phyloP scores from a whole-genome alignment of 2,797 vertebrate species.

The Lerista edwardsae region DNA sequence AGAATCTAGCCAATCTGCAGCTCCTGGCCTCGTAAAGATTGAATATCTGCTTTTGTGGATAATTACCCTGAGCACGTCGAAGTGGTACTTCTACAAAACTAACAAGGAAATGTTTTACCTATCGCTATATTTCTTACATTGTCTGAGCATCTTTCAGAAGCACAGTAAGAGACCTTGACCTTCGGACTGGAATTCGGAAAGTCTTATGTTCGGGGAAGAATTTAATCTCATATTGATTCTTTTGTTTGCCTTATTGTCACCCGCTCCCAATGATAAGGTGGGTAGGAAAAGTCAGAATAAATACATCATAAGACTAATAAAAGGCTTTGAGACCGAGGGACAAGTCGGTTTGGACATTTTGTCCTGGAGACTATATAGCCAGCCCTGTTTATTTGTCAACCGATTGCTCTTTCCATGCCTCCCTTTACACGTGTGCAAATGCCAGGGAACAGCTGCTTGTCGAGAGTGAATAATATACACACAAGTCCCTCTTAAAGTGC shows the following conservation, averaged over 20 bases:
- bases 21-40: neutral
- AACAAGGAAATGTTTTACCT: neutral
- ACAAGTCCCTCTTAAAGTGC: constrained; percentile 26
- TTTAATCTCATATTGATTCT: neutral
- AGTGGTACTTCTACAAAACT: neutral
- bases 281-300: neutral
- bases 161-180: neutral
- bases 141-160: neutral
- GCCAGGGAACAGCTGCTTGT: constrained; percentile 40
- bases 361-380: neutral
- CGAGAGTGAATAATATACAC: neutral
- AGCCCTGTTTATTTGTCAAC: neutral
- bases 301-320: neutral
- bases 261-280: too few species aligned
- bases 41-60: neutral
- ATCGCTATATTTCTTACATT: neutral
- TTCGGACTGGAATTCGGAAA: neutral
- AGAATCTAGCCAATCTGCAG: neutral
- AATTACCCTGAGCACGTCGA: neutral
- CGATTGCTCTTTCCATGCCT: neutral
- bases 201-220: neutral
- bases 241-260: neutral
- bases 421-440: constrained; percentile 1
- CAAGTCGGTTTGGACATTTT: neutral
- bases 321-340: neutral